A percentile compares a stretch with the other conserved stretches of the same genome.
Evolutionary conservation across 2,888 invertebrate species (phyloP).

Genomic region (Spodoptera picta): DNA sequence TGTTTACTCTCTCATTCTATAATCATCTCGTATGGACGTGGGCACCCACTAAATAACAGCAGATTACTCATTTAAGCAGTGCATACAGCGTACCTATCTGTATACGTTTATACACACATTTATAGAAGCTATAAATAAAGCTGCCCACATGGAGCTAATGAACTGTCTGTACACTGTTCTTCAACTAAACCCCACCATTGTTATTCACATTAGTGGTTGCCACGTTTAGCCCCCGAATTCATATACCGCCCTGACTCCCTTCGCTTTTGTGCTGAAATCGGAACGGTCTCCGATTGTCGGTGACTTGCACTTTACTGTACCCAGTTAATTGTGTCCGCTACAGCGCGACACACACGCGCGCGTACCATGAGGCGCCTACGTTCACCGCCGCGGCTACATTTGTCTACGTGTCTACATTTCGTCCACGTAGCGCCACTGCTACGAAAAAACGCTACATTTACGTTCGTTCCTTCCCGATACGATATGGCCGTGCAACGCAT

Average conservation of each 20-base stretch:
- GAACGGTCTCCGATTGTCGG: constrained; percentile 79
- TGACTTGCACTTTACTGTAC: constrained; percentile 83
- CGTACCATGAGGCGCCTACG: constrained; percentile 11
- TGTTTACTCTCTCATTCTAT: constrained; percentile 42
- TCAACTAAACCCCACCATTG: constrained; percentile 71
- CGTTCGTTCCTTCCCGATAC: constrained; percentile 56
- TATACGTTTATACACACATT: constrained; percentile 24
- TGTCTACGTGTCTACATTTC: constrained; percentile 45
- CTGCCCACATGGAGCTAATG: constrained; percentile 62
- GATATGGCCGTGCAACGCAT: constrained; percentile 56
- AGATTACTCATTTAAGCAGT: constrained; percentile 49
- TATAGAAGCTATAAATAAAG: constrained; percentile 50
- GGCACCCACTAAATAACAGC: constrained; percentile 21
- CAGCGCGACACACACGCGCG: constrained; percentile 24
- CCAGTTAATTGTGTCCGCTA: constrained; percentile 80
- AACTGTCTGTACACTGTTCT: constrained; percentile 64
- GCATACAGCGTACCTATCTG: constrained; percentile 24
- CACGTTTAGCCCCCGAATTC: constrained; percentile 69
- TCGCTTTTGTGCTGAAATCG: constrained; percentile 81
- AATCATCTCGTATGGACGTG: constrained; percentile 20
- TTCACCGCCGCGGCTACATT: constrained; percentile 28
- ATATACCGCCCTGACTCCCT: constrained; percentile 65
- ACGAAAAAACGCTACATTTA: constrained; percentile 65
- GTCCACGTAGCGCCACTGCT: constrained; percentile 61
- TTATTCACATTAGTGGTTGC: constrained; percentile 68